phyloP scores from a whole-genome alignment of 1,140 invertebrate genomes.

The Scaptomyza graminum region DNA sequence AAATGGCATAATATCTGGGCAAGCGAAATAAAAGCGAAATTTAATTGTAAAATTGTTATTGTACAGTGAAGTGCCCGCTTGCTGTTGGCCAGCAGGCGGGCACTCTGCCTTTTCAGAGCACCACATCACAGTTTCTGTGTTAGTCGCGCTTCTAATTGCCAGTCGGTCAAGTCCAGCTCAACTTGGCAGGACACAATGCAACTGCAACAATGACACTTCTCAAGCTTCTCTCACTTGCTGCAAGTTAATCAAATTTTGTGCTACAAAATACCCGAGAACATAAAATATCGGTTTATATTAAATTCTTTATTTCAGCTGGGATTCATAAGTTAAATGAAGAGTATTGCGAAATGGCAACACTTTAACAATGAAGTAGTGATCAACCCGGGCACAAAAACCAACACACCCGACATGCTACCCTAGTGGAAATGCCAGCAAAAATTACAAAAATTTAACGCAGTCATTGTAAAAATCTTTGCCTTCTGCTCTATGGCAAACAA shows the following conservation, averaged over 20 bases:
- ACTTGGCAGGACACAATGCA: not conserved
- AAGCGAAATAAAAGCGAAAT: conserved; percentile 75
- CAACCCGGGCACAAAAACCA: conserved; percentile 10
- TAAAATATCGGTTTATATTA: not conserved
- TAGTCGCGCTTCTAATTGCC: conserved; percentile 56
- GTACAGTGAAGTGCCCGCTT: conserved; percentile 44
- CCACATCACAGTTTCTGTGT: conserved; percentile 5
- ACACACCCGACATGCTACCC: conserved; percentile 11
- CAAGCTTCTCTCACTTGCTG: not conserved
- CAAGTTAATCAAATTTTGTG: conserved; percentile 58
- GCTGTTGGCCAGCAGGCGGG: not conserved
- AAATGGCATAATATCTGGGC: conserved; percentile 58
- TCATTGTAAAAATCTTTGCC: conserved; percentile 48
- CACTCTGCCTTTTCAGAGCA: conserved; percentile 24
- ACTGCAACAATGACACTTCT: conserved; percentile 41
- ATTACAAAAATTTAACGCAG: conserved; percentile 7
- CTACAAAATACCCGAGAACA: not conserved
- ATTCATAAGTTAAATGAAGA: not conserved
- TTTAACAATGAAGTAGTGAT: not conserved
- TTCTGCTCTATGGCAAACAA: conserved; percentile 57
- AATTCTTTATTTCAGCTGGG: not conserved
- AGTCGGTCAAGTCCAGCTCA: not conserved
- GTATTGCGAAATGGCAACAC: no score
- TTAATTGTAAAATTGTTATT: conserved; percentile 81
- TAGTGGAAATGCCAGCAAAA: not conserved